phyloP scores from a whole-genome alignment of 2,797 vertebrate genomes.

The Acanthopagrus latus region DNA sequence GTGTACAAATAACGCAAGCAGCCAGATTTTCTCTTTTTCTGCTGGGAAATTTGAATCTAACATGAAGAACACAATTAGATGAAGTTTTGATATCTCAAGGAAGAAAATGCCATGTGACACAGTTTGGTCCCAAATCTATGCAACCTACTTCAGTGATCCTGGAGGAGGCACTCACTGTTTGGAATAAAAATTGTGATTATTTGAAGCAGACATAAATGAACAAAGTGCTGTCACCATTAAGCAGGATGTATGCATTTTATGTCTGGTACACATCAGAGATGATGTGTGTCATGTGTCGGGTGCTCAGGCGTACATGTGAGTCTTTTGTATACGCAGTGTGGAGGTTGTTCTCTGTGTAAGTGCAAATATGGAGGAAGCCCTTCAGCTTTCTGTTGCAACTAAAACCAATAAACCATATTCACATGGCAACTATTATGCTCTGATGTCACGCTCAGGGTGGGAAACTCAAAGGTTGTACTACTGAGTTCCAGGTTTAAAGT shows the following conservation, averaged over 20 bases:
- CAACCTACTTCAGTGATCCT: background rate
- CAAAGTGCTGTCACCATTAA: background rate
- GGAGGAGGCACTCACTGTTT: background rate
- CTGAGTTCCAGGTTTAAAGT: too few species aligned
- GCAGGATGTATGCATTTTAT: conserved; percentile 38
- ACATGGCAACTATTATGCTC: too few species aligned
- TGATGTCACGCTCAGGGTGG: too few species aligned
- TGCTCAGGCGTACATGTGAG: background rate
- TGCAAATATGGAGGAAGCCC: background rate
- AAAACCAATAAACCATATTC: background rate
- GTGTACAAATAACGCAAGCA: background rate
- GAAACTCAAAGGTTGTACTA: too few species aligned
- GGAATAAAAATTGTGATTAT: background rate
- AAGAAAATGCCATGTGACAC: background rate
- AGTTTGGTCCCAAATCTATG: background rate
- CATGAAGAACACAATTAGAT: background rate
- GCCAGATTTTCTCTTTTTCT: background rate
- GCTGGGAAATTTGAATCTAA: background rate
- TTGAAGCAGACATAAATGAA: background rate
- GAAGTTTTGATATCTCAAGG: background rate
- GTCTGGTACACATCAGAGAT: conserved; percentile 3
- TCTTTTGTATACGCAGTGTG: background rate
- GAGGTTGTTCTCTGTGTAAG: background rate
- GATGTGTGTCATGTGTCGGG: background rate
- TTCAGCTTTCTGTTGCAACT: background rate